Evolutionary conservation across 2,888 invertebrate genomes (phyloP).

Genomic region (Rhaphigaster nebulosa): DNA sequence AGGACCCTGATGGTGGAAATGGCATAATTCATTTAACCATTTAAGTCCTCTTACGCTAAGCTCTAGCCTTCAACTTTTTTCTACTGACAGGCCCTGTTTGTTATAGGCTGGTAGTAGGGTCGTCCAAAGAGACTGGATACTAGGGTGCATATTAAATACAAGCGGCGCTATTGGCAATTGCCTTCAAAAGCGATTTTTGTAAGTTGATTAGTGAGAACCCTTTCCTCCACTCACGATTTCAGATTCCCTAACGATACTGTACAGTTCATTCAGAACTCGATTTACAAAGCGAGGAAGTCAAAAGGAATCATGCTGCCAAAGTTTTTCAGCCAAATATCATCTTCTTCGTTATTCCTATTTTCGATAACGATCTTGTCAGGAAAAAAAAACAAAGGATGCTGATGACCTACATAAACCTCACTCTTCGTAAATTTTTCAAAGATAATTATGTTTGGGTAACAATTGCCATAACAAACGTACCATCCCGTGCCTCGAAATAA

Average conservation of each 20-base stretch:
- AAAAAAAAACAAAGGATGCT: neutral
- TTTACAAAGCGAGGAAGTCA: neutral
- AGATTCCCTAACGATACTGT: neutral
- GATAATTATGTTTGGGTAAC: too few relatives aligned
- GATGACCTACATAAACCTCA: too few relatives aligned
- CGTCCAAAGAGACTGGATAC: neutral
- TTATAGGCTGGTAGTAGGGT: neutral
- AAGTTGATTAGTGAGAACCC: neutral
- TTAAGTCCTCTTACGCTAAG: neutral
- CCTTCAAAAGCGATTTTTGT: neutral
- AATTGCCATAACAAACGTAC: too few relatives aligned
- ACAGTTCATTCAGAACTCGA: neutral
- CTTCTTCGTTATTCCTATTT: neutral
- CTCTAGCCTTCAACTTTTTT: neutral
- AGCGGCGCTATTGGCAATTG: conserved; percentile 3
- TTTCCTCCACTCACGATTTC: neutral
- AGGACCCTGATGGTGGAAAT: neutral
- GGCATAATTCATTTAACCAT: neutral
- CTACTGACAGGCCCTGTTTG: neutral
- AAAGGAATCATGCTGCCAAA: neutral
- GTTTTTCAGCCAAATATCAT: neutral
- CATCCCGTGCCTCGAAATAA: too few relatives aligned
- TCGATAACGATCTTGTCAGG: neutral
- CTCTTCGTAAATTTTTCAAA: too few relatives aligned
- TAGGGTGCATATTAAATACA: conserved; percentile 35